Conservation (phyloP, 2,888 invertebrate species). For the Cantharis lateralis region DNA sequence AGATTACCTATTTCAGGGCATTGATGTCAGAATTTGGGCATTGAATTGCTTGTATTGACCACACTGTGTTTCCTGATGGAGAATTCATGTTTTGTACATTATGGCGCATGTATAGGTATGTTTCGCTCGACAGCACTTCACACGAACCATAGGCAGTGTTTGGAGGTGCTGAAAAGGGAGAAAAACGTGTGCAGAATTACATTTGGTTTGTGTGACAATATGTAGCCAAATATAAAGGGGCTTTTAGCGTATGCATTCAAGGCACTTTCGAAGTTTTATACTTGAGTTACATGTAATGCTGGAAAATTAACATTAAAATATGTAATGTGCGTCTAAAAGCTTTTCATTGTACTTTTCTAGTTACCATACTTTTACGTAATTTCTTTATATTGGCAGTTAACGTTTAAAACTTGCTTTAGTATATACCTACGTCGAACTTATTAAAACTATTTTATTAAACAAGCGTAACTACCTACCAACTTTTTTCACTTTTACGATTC, state of each 20-base stretch:
- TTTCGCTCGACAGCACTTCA: conserved; percentile 35
- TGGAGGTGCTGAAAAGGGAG: conserved; percentile 24
- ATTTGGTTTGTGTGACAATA: conserved; percentile 22
- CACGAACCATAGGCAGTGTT: conserved; percentile 24
- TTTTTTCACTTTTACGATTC: neutral
- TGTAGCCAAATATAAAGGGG: conserved; percentile 25
- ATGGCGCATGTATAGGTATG: conserved; percentile 39
- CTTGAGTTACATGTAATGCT: conserved; percentile 24
- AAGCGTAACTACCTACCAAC: neutral
- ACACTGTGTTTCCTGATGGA: conserved; percentile 35
- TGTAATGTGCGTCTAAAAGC: conserved; percentile 26
- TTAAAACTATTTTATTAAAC: neutral
- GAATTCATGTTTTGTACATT: conserved; percentile 42
- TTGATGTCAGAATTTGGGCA: neutral
- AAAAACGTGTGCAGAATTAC: conserved; percentile 29
- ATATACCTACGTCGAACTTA: neutral
- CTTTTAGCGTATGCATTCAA: conserved; percentile 25
- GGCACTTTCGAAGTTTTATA: conserved; percentile 22
- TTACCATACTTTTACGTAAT: conserved; percentile 15
- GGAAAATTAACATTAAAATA: conserved; percentile 30
- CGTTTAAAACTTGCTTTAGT: neutral
- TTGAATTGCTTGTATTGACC: conserved; percentile 18
- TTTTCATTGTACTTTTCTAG: conserved; percentile 25
- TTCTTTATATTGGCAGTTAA: conserved; percentile 1
- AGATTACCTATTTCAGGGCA: neutral